Base-by-base conservation (phyloP, 2,797 vertebrate species). In the Eulemur coronatus region DNA sequence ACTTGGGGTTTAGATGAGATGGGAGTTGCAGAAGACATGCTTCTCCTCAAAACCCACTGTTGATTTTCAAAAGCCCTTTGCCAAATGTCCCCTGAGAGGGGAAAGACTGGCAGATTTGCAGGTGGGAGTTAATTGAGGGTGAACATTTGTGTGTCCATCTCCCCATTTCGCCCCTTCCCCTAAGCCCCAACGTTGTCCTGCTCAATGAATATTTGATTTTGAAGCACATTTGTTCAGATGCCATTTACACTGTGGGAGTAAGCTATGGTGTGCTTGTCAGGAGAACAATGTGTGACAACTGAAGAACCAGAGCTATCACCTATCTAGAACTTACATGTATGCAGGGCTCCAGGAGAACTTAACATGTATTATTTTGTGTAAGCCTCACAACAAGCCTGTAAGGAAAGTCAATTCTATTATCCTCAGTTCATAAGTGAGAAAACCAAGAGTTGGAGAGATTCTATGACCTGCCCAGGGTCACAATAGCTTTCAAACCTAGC, bases 201-300 rank as follows among this genome's bases (percentile, higher is more conserved):
- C 11, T 92, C 85, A 95, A 92, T 90, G 70, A 91, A 73, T 96
- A 97, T 92, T 92, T 95, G 67, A 95, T 75, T 90, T 93, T 73
- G 50, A 94, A 95, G n/a, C 38, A 86, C 43, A 91, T 26, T 94
- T 94, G 85, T 24, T 94, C 82, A 81, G 55, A 84, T 84, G 50
- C 43, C 55, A 65, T 89, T 92, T 88, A 41, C 38, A 89, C 94
- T 88, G 65, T 73, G 57, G 35, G 67, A 85, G 61, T 75, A 93
- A 92, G 72, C 33, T 75, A 26, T 89, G 50, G 46, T 80, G 20
- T 94, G 38, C 38, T 95, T 61, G 43, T 85, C 69, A 95, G 92
- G 72, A 90, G 69, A 95, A 87, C 72, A 90, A 88, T 26, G 26
- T 84, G 20, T 86, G 30, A 88, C 78, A 94, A 46, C 17, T 50